Evolutionary conservation across 1,140 invertebrate species (phyloP).

Genomic region (Aricia agestis): DNA sequence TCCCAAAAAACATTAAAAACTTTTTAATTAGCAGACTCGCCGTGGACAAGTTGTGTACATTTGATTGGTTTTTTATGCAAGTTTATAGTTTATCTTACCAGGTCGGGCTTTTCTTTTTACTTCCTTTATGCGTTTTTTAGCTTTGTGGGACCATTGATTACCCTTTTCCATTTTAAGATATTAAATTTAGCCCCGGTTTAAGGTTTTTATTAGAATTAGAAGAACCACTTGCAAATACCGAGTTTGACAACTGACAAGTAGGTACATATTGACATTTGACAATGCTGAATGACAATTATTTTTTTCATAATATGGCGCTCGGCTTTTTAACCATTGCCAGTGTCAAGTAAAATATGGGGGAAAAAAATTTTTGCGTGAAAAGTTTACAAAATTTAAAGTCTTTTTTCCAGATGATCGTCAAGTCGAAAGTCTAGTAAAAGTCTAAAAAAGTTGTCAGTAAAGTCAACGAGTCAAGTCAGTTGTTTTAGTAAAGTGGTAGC

Average conservation of each 20-base stretch:
- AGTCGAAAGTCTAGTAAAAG: too few relatives aligned
- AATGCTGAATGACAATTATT: too few relatives aligned
- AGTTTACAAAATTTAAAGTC: too few relatives aligned
- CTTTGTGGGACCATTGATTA: conserved; percentile 82
- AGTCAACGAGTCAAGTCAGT: too few relatives aligned
- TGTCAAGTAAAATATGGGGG: too few relatives aligned
- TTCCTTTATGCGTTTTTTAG: conserved; percentile 89
- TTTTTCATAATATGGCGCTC: too few relatives aligned
- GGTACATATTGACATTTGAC: background rate
- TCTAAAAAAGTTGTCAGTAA: too few relatives aligned
- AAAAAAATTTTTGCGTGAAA: too few relatives aligned
- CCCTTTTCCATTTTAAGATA: conserved; percentile 69
- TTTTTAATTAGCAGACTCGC: background rate
- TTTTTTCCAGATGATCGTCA: too few relatives aligned
- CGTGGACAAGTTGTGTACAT: background rate
- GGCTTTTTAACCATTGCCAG: too few relatives aligned
- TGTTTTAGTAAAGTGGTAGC: too few relatives aligned
- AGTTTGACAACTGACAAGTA: background rate
- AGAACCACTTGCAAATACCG: background rate
- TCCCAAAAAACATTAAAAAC: background rate
- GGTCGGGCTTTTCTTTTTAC: conserved; percentile 92
- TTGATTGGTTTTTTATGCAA: background rate
- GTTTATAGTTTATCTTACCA: conserved; percentile 77
- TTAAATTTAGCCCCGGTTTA: background rate
- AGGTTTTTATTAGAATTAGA: background rate